These are phyloP conservation scores for Lepidotrigona ventralis DNA, from an alignment of 1,140 invertebrate species.

Conservation along the genomic window DNA sequence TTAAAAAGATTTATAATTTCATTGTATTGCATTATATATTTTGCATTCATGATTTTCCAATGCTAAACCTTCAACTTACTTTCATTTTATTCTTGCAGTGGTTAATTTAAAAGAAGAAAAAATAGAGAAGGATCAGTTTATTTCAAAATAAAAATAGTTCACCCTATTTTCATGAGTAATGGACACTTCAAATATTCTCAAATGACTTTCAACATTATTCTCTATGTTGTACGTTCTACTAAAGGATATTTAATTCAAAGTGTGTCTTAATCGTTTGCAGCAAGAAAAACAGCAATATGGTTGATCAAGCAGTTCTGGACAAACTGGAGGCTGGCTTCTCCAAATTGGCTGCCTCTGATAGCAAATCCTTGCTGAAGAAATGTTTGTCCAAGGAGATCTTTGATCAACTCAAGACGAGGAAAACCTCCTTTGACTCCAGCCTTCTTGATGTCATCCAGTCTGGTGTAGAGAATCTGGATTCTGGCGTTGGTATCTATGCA, in stretches of 20 bases:
- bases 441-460: slow-evolving; percentile 96
- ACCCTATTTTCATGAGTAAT: background rate
- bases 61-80: background rate
- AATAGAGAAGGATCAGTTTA: background rate
- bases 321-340: slow-evolving; percentile 94
- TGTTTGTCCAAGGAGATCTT: slow-evolving; percentile 94
- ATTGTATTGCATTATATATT: background rate
- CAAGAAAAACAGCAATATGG: slow-evolving; percentile 87
- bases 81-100: background rate
- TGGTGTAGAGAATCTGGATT: slow-evolving; percentile 93
- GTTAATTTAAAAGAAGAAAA: background rate
- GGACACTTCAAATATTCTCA: background rate
- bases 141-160: background rate
- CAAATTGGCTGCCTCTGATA: slow-evolving; percentile 93
- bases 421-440: slow-evolving; percentile 94
- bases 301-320: slow-evolving; percentile 91
- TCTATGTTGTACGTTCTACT: background rate
- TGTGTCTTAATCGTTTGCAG: slow-evolving; percentile 73
- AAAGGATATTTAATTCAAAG: background rate
- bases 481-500: slow-evolving; percentile 97
- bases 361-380: slow-evolving; percentile 97
- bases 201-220: background rate
- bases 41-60: background rate
- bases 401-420: slow-evolving; percentile 93
- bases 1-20: background rate